phyloP scores from a whole-genome alignment of 2,888 invertebrate species.

The Rhorus exstirpatorius region DNA sequence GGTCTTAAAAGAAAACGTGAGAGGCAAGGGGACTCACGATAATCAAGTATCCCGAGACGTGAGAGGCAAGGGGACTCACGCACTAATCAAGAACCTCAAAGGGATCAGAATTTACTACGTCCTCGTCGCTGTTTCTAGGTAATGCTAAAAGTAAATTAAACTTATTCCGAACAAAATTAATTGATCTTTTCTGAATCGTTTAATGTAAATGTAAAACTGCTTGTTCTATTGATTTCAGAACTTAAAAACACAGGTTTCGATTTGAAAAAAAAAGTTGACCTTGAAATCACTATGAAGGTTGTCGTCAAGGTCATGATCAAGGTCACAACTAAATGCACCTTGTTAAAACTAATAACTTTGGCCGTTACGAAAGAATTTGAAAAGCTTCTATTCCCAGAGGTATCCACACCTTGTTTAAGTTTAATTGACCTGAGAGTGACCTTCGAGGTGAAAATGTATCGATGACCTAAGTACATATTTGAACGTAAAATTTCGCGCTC shows the following conservation, averaged over 20 bases:
- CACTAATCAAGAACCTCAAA: neutral
- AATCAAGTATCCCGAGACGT: neutral
- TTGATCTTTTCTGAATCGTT: too few relatives aligned
- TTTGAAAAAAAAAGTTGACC: slow-evolving; percentile 14
- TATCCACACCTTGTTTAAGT: too few relatives aligned
- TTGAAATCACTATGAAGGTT: neutral
- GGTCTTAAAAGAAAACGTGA: neutral
- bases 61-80: slow-evolving; percentile 5
- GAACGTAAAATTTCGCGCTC: neutral
- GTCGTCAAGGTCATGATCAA: slow-evolving; percentile 1
- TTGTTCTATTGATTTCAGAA: too few relatives aligned
- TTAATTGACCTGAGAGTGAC: too few relatives aligned
- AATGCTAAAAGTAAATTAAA: too few relatives aligned
- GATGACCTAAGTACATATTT: neutral
- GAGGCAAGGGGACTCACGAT: neutral
- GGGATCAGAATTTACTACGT: too few relatives aligned
- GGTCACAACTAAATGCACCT: slow-evolving; percentile 2
- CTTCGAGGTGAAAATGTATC: neutral
- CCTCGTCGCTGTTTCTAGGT: too few relatives aligned
- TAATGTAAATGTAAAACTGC: too few relatives aligned
- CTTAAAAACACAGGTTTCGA: too few relatives aligned
- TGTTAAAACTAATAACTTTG: neutral
- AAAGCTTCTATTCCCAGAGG: neutral
- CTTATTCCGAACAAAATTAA: too few relatives aligned
- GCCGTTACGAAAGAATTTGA: neutral